Percentiles rank a stretch among this genome's conserved stretches.
Evolutionary conservation across 2,888 invertebrate species (phyloP).

Genomic region (Dasysyrphus albostriatus): DNA sequence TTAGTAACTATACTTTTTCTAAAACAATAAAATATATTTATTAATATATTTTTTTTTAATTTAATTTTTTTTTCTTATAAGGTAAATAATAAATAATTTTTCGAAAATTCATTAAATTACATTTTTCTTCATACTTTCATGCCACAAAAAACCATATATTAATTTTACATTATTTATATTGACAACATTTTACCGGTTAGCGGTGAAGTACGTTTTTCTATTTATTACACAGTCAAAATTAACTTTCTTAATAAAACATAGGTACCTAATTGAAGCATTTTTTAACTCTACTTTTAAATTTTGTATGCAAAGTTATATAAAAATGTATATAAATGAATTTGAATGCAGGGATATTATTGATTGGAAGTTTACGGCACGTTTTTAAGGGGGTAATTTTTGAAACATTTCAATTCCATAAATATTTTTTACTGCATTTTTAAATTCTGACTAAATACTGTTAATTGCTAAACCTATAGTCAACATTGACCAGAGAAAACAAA

Average conservation of each 20-base stretch:
- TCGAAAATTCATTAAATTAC: constrained; percentile 38
- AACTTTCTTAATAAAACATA: constrained; percentile 75
- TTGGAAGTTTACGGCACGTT: background rate
- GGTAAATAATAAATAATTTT: constrained; percentile 1
- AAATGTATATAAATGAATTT: background rate
- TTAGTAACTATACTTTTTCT: constrained; percentile 65
- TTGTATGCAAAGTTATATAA: background rate
- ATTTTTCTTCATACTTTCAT: constrained; percentile 42
- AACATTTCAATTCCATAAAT: too few species aligned
- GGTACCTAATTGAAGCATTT: constrained; percentile 58
- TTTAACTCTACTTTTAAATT: background rate
- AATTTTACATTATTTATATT: constrained; percentile 40
- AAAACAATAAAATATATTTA: constrained; percentile 38
- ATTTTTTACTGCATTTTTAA: too few species aligned
- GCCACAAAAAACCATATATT: constrained; percentile 25
- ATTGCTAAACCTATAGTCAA: too few species aligned
- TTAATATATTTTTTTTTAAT: constrained; percentile 23
- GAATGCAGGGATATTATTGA: constrained; percentile 3
- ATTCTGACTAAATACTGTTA: too few species aligned
- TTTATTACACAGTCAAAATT: background rate
- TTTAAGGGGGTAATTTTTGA: too few species aligned
- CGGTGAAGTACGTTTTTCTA: too few species aligned
- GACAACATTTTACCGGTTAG: background rate
- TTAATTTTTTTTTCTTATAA: constrained; percentile 11
- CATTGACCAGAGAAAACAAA: too few species aligned